Evolutionary conservation across 2,888 invertebrate species (phyloP).

Genomic region (Ennomos erosarius): DNA sequence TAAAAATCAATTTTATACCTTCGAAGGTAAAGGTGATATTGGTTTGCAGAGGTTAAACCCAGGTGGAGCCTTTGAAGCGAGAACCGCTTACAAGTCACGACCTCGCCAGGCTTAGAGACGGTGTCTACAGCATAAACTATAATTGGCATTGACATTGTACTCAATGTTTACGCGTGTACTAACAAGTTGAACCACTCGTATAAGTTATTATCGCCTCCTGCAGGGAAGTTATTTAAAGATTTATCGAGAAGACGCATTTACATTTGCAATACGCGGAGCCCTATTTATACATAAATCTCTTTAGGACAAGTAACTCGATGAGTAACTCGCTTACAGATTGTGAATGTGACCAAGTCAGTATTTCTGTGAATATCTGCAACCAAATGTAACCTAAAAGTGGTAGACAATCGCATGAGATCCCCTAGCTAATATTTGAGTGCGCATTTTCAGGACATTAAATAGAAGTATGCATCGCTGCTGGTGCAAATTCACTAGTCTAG

Average conservation of each 20-base stretch:
- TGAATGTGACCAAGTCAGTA: background rate
- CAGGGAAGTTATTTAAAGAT: slow-evolving; percentile 29
- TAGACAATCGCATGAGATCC: background rate
- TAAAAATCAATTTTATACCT: slow-evolving; percentile 18
- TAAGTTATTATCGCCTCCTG: slow-evolving; percentile 14
- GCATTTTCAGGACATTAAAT: slow-evolving; percentile 25
- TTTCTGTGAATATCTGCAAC: slow-evolving; percentile 7
- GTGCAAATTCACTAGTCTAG: slow-evolving; percentile 45
- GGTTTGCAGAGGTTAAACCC: slow-evolving; percentile 25
- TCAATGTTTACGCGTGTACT: slow-evolving; percentile 47
- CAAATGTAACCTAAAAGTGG: background rate
- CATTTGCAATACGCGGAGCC: slow-evolving; percentile 12
- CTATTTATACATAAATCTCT: background rate
- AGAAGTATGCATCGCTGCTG: slow-evolving; percentile 29
- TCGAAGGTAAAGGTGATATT: slow-evolving; percentile 33
- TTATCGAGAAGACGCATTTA: slow-evolving; percentile 20
- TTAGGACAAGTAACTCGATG: slow-evolving; percentile 1
- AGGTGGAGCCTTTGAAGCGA: slow-evolving; percentile 42
- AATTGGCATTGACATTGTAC: slow-evolving; percentile 65
- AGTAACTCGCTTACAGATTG: background rate
- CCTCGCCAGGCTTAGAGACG: slow-evolving; percentile 52
- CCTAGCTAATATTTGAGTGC: slow-evolving; percentile 7
- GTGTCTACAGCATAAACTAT: slow-evolving; percentile 49
- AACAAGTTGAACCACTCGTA: slow-evolving; percentile 20
- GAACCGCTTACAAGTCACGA: slow-evolving; percentile 45